Base-by-base conservation (phyloP, 2,888 invertebrate species). In the Drosophila meridiana region DNA sequence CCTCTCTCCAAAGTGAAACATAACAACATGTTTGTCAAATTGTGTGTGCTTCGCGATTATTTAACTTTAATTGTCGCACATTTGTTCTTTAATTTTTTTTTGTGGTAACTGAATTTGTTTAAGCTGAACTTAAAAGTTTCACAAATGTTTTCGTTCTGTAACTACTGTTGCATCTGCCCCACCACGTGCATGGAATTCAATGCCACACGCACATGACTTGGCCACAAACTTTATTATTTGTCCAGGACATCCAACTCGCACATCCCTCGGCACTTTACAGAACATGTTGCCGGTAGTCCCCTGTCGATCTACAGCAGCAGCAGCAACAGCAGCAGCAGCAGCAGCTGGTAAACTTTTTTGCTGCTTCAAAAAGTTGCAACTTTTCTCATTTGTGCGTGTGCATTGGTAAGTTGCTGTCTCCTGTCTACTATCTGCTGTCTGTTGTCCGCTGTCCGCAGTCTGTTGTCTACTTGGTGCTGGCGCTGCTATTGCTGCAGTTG, bases 361-460 rank as follows among this genome's bases (percentile, higher is more conserved):
- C 75, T 77, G 62, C 75, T 80, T 71, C 78, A 38, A 40, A 48
- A 88, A 87, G 79, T 87, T 69, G 74, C 70, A 87, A 87, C 90
- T 88, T 88, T 88, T 88, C 87, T 90, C 87, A 88, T 88, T 88
- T 88, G 87, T 89, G 78, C 85, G 77, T 84, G 90, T 81, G 84
- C 89, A 79, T 58, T 82, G 64, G 69, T 67, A 75, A 82, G 80
- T 73, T 83, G 69, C 83, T 68, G 52, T 76, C 80, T 67, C 47
- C 70, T 66, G 57, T 65, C 78, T 62, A 5, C 53, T 65, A 36
- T 53, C 11, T 36, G 14, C 50, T 59, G 30, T 62, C 63, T 43
- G 57, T 26, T 26, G 36, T 40, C 65, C 28, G n/a, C 13, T 62
- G 48, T 62, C 71, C 47, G 55, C n/a, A 62, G 57, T n/a, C 52